Base-by-base conservation (phyloP, 2,113 vertebrate species). In the Limnothrissa miodon region DNA sequence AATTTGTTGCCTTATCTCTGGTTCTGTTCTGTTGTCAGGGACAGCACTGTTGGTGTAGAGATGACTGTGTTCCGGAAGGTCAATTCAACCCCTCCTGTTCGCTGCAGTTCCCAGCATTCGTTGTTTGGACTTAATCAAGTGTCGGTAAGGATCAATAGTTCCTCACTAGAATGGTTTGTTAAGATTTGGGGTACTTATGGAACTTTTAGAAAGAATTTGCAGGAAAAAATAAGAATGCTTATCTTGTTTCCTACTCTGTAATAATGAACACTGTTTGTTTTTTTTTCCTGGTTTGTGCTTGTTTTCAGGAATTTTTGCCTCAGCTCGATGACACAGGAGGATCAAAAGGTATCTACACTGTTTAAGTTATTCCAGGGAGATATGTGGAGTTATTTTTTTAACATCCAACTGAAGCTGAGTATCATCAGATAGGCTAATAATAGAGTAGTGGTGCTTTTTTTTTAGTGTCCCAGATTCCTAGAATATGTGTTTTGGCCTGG, bases 11-110 rank as follows among this genome's bases (percentile, higher is more conserved):
- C 15, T 74, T 3, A 33, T 70, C 29, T 70, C 29, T 10, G 7
- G 81, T 56, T 44, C 42, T 42, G 42, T 83, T 81, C 17, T 80
- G 83, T 84, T 84, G 25, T 44, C 89, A 97, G 96, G 90, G 96
- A 96, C 80, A 95, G 95, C 19, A 92, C 94, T 5, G 93, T 92
- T 51, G 96, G 95, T 13, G 96, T 97, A 53, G 96, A 97, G 90
- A 97, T 97, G 96, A 97, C 96, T 0, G 96, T 97, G 79, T 97
- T 97, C 88, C 93, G 96, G 82, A 97, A 97, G 90, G 95, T 96
- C 82, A 96, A 96, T 88, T 96, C 96, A 39, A 97, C 96, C 0
- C 96, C 96, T 19, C 96, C 96, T 0, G 96, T 97, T 7, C 95
- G 96, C 83, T 97, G 96, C 87, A 97, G 96, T 91, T 97, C 96